Evolutionary conservation across 2,888 invertebrate genomes (phyloP).

Genomic region (Trilocha varians): DNA sequence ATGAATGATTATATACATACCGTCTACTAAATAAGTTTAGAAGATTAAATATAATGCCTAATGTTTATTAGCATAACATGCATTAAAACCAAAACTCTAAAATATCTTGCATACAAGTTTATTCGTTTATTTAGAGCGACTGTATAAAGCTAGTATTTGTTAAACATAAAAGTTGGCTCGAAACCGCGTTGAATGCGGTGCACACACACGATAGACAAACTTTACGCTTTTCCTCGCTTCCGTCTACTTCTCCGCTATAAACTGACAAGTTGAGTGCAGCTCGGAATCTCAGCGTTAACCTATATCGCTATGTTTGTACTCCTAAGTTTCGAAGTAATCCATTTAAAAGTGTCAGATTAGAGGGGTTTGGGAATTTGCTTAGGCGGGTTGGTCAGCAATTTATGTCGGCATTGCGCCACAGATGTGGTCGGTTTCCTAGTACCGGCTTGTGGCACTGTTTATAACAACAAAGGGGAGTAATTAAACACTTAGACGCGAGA

Average conservation of each 20-base stretch:
- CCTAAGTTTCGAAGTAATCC: constrained; percentile 40
- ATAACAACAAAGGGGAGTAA: constrained; percentile 58
- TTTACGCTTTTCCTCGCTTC: constrained; percentile 14
- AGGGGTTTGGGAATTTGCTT: constrained; percentile 48
- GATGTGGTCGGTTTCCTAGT: constrained; percentile 38
- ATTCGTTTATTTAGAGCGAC: not conserved
- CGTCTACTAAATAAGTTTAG: no score
- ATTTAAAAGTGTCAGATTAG: constrained; percentile 60
- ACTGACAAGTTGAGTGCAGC: constrained; percentile 23
- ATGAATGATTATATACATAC: no score
- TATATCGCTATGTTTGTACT: constrained; percentile 35
- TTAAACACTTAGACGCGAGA: constrained; percentile 51
- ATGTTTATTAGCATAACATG: not conserved
- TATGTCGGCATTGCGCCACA: constrained; percentile 43
- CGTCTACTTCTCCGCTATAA: constrained; percentile 14
- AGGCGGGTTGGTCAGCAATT: constrained; percentile 52
- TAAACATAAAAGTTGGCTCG: constrained; percentile 16
- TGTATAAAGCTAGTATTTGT: constrained; percentile 11
- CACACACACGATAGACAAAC: constrained; percentile 19
- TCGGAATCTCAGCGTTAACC: constrained; percentile 25
- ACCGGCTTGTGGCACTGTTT: constrained; percentile 45
- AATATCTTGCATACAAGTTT: not conserved
- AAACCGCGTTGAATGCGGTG: constrained; percentile 11
- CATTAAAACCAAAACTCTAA: not conserved
- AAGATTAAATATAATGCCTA: no score